These are phyloP conservation scores for Cydia fagiglandana DNA, from an alignment of 1,140 invertebrate genomes.

Conservation along the genomic window DNA sequence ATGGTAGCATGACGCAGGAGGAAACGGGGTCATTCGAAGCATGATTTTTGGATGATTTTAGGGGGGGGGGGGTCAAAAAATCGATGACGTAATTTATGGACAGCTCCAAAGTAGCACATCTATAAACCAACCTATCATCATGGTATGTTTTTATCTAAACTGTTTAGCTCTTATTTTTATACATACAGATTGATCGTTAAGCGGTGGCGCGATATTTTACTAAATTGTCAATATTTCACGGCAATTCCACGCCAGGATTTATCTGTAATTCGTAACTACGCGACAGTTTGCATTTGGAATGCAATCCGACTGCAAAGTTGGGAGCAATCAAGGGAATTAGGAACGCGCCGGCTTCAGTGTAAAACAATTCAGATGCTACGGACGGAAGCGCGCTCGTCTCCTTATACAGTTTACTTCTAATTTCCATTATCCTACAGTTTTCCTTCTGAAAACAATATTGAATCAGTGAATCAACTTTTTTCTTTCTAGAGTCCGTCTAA, in stretches of 20 bases:
- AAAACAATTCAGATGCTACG: background rate
- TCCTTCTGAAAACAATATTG: background rate
- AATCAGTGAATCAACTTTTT: too few relatives aligned
- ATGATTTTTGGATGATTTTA: too few relatives aligned
- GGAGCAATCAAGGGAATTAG: constrained; percentile 10
- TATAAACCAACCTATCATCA: background rate
- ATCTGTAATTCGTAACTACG: constrained; percentile 8
- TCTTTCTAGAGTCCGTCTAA: too few relatives aligned
- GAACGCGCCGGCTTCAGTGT: background rate
- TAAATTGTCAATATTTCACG: background rate
- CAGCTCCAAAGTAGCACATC: too few relatives aligned
- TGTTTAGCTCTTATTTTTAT: background rate
- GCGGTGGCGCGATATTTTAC: background rate
- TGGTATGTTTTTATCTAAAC: background rate
- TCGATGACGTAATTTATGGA: too few relatives aligned
- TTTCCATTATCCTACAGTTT: background rate
- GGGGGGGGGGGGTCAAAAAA: too few relatives aligned
- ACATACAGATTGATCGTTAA: background rate
- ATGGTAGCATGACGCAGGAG: too few relatives aligned
- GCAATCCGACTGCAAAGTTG: constrained; percentile 6
- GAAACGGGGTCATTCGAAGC: too few relatives aligned
- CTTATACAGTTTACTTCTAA: constrained; percentile 5
- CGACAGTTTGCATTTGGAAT: constrained; percentile 1
- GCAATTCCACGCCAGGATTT: background rate
- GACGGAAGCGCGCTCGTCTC: background rate